phyloP scores from a whole-genome alignment of 1,140 invertebrate genomes.

The Notospermus geniculatus region DNA sequence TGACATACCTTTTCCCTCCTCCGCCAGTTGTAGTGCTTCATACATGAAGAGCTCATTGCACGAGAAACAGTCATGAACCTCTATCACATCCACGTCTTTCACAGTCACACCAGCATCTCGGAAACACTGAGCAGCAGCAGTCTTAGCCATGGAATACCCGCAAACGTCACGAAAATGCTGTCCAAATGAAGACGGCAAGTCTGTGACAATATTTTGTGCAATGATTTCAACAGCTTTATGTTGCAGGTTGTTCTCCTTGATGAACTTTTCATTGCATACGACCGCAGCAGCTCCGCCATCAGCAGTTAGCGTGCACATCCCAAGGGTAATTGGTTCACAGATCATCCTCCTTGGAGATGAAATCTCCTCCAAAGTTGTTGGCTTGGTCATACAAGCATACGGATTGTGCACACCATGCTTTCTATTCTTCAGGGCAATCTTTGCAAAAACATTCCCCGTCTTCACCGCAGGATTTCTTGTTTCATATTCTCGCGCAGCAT shows the following conservation, averaged over 20 bases:
- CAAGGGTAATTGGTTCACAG: conserved; percentile 43
- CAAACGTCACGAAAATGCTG: conserved; percentile 11
- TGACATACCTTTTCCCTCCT: conserved; percentile 56
- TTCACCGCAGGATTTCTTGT: conserved; percentile 81
- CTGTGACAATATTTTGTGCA: conserved; percentile 88
- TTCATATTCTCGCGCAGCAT: conserved; percentile 93
- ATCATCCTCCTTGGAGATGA: conserved; percentile 30
- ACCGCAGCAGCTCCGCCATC: conserved; percentile 90
- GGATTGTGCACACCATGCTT: conserved; percentile 92
- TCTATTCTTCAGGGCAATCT: conserved; percentile 95
- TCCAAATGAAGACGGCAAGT: conserved; percentile 61
- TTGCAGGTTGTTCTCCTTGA: conserved; percentile 75
- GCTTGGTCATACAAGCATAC: conserved; percentile 55
- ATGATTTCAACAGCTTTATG: conserved; percentile 82
- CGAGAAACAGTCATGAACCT: conserved; percentile 97
- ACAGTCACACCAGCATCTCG: conserved; percentile 10
- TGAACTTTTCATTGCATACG: conserved; percentile 83
- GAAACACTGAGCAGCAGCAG: conserved; percentile 65
- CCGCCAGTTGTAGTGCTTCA: conserved; percentile 88
- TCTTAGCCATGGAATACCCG: conserved; percentile 85
- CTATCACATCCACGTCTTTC: conserved; percentile 67
- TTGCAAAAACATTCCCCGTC: conserved; percentile 81
- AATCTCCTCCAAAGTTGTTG: conserved; percentile 25
- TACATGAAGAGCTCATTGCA: conserved; percentile 94
- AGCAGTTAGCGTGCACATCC: conserved; percentile 71